A percentile compares a stretch with the other conserved stretches of the same genome.
These are phyloP conservation scores for Petrocephalus schoutedeni DNA, from an alignment of 2,797 vertebrate species.

Conservation along the genomic window DNA sequence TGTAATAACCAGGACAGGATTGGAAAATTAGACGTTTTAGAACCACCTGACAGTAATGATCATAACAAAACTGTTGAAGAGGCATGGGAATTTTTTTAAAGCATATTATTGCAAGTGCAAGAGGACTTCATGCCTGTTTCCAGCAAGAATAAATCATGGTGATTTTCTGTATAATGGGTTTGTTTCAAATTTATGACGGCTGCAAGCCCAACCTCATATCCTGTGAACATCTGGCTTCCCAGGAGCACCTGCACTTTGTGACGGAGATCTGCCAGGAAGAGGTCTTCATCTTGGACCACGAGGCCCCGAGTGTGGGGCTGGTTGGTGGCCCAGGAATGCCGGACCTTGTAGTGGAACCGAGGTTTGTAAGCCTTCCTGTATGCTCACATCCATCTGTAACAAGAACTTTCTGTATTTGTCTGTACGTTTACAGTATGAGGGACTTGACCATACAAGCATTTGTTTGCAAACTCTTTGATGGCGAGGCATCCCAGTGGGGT, in stretches of 20 bases:
- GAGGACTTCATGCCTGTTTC: too few species aligned
- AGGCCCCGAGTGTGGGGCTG: conserved; percentile 61
- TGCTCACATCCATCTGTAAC: background rate
- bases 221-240: conserved; percentile 11
- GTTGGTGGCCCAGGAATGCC: conserved; percentile 78
- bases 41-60: too few species aligned
- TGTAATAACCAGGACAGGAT: too few species aligned
- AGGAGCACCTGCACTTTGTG: conserved; percentile 98
- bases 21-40: too few species aligned
- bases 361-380: conserved; percentile 22
- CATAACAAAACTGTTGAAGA: too few species aligned
- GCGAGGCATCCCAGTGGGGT: background rate
- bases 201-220: background rate
- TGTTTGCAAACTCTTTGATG: background rate
- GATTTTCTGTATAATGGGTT: background rate
- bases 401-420: background rate
- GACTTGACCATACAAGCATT: background rate
- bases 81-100: too few species aligned
- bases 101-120: too few species aligned
- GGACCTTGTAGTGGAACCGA: conserved; percentile 88
- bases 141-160: too few species aligned
- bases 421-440: background rate
- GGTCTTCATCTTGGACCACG: conserved; percentile 92
- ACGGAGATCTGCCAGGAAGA: conserved; percentile 97
- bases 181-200: background rate